These are phyloP conservation scores for Limnephilus marmoratus DNA, from an alignment of 2,888 invertebrate genomes.

Conservation along the genomic window DNA sequence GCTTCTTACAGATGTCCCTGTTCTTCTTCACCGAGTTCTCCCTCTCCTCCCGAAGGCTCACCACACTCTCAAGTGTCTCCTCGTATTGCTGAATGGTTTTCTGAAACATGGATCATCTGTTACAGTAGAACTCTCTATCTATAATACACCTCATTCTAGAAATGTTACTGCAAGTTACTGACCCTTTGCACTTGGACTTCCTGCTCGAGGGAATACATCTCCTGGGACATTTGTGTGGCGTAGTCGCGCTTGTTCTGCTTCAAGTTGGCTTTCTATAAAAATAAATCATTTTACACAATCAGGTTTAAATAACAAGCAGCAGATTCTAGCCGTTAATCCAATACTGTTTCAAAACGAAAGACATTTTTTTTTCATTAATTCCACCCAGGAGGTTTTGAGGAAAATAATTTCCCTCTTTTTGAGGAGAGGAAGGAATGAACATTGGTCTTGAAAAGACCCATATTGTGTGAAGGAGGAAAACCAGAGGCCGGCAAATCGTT, in stretches of 20 bases:
- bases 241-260: slow-evolving; percentile 60
- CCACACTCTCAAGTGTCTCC: slow-evolving; percentile 49
- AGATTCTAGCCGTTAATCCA: neutral
- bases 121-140: neutral
- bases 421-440: too few species aligned
- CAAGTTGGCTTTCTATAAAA: slow-evolving; percentile 59
- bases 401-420: too few species aligned
- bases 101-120: slow-evolving; percentile 37
- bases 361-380: too few species aligned
- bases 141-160: neutral
- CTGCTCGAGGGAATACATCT: slow-evolving; percentile 61
- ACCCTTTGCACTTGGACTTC: slow-evolving; percentile 63
- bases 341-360: too few species aligned
- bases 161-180: neutral
- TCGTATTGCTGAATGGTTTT: slow-evolving; percentile 57
- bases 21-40: slow-evolving; percentile 43
- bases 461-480: too few species aligned
- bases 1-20: slow-evolving; percentile 56
- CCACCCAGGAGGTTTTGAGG: too few species aligned
- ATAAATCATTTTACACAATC: neutral
- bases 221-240: slow-evolving; percentile 59
- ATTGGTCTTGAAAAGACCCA: too few species aligned
- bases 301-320: too few species aligned
- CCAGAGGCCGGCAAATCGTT: too few species aligned
- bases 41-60: slow-evolving; percentile 51